Base-by-base conservation (phyloP, 2,888 invertebrate genomes). In the Pheosia tremula region DNA sequence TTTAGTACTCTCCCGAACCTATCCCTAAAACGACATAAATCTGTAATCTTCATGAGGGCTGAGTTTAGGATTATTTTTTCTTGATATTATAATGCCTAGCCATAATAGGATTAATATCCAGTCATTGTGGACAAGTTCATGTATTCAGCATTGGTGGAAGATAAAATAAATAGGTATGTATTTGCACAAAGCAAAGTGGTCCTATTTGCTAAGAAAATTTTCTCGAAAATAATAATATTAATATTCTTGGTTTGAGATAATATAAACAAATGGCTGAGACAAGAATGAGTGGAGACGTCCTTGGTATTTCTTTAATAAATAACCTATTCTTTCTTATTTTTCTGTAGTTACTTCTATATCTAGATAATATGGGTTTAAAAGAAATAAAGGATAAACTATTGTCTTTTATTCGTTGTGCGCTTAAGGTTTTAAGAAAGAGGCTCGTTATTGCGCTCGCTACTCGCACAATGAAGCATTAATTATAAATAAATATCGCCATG, bases 21-120 rank as follows among this genome's bases (percentile, higher is more conserved):
- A 75, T 67, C 61, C 39, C 56, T 39, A 56, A 61, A 66, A 65
- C 57, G n/a, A 57, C 66, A 66, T 56, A 45, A 60, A 58, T 47
- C 41, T 24, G 37, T 54, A 53, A n/a, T 47, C 58, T n/a, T 11
- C 11, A 37, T 8, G n/a, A 36, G 2, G 11, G 37, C 36, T 53
- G 37, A 53, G 11, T n/a, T 47, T 9, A 47, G 5, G 47, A 47
- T 2, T 9, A 47, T n/a, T 47, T 9, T n/a, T 8, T 45, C 4
- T n/a, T n/a, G 6, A 3, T 43, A 24, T 24, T n/a, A 47, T n/a
- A 11, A n/a, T 47, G 45, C 45, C 11, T 47, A 47, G 6, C 8
- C 41, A 41, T 41, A 5, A 41, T 41, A 41, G 3, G 45, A 11
- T 11, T 8, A 11, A 47, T 11, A 3, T 47, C 45, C 4, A 5